Base-by-base conservation (phyloP, 2,888 invertebrate species). In the Orchesellides sinensis region DNA sequence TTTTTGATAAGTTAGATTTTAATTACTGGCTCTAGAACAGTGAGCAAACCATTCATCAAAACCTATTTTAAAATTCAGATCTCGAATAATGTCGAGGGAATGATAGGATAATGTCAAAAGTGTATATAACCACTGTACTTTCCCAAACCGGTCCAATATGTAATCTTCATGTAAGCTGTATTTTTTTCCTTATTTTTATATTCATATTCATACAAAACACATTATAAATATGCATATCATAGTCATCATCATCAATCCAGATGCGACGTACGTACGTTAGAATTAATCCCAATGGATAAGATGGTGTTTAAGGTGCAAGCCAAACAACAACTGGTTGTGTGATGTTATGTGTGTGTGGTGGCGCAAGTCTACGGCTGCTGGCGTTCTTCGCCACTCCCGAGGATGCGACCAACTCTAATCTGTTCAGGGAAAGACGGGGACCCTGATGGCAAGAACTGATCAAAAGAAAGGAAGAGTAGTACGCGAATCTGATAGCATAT, bases 1-100 rank as follows among this genome's bases (percentile, higher is more conserved):
- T 63, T 75, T 61, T 61, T 78, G 77, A 78, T 78, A 69, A 68
- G 69, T 69, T 78, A 27, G 49, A 68, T 78, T 78, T 78, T 78
- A 78, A 78, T 78, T 78, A 78, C 77, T 68, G 61, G 32, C 45
- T 75, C 40, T 19, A n/a, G 32, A 29, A 25, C 66, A 66, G 25
- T 68, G 27, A n/a, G n/a, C n/a, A n/a, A 75, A 66, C 66, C 56
- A 66, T 75, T 75, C 74, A 77, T 68, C 77, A 68, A 68, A 56
- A 27, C 10, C 66, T 68, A 77, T 68, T 77, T 77, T 77, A 68
- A 77, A 77, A 77, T 77, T 77, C 77, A 54, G 19, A 77, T 77
- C 77, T 77, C 77, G 77, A 77, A 66, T 47, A 40, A n/a, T 40
- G 2, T 59, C 45, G 45, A 61, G 63, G 14, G 27, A 56, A 40